Conservation (phyloP, 2,113 vertebrate species). For the Myodes glareolus region DNA sequence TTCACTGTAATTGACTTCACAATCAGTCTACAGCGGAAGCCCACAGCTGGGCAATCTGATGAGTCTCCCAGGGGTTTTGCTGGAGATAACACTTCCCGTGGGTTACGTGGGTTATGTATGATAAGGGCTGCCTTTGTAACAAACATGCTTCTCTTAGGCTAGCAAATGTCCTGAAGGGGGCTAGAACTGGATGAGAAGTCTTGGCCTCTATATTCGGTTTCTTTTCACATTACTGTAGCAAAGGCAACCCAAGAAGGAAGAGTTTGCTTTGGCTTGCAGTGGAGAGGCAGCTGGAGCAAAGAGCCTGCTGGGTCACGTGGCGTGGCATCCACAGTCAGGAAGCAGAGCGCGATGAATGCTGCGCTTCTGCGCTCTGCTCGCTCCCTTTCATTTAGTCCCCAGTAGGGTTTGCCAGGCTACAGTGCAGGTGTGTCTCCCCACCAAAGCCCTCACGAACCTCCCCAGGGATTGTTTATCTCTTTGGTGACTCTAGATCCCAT, state of each 20-base stretch:
- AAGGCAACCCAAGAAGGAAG: too few relatives aligned
- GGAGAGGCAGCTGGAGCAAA: background rate
- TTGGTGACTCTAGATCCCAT: background rate
- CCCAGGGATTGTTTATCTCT: background rate
- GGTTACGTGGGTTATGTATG: background rate
- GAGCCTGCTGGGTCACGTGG: too few relatives aligned
- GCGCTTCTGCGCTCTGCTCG: background rate
- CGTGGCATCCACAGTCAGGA: background rate
- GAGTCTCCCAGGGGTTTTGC: too few relatives aligned
- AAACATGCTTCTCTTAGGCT: background rate
- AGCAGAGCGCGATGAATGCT: background rate
- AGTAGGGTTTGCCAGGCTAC: background rate
- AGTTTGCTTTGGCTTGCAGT: background rate
- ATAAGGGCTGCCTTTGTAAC: background rate
- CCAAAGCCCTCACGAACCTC: background rate
- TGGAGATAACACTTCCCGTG: background rate
- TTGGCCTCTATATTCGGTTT: background rate
- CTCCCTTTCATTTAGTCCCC: background rate
- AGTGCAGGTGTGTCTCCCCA: background rate
- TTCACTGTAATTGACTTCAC: background rate
- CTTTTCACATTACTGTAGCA: background rate
- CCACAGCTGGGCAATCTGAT: background rate
- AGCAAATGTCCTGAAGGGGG: background rate
- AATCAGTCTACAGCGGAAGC: background rate
- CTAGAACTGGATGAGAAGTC: background rate